Conservation (phyloP, 2,888 invertebrate genomes). For the Lomographa bimaculata region DNA sequence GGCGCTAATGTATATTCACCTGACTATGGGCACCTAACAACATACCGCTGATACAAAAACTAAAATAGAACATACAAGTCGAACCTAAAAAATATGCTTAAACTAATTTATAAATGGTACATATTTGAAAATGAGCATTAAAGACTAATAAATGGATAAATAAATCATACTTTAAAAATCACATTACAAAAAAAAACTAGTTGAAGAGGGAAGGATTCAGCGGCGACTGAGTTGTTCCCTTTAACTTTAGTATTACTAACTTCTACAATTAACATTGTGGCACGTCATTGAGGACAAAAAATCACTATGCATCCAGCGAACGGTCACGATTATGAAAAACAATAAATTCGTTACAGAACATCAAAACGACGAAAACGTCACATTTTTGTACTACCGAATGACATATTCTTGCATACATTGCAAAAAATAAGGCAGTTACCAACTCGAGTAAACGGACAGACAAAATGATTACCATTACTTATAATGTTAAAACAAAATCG, state of each 20-base stretch:
- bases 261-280: constrained; percentile 77
- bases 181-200: constrained; percentile 60
- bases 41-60: constrained; percentile 35
- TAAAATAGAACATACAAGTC: constrained; percentile 55
- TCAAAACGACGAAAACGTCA: constrained; percentile 55
- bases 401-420: constrained; percentile 50
- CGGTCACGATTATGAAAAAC: constrained; percentile 50
- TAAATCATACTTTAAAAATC: constrained; percentile 71
- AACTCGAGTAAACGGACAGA: constrained; percentile 41
- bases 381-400: constrained; percentile 68
- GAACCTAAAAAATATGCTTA: constrained; percentile 70
- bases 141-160: constrained; percentile 75
- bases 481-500: constrained; percentile 42
- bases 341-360: constrained; percentile 72
- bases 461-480: constrained; percentile 42
- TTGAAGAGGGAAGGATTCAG: constrained; percentile 39
- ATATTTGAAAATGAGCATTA: constrained; percentile 80
- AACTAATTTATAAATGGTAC: constrained; percentile 75
- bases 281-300: constrained; percentile 71
- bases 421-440: constrained; percentile 54
- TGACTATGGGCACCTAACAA: constrained; percentile 61
- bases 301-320: constrained; percentile 52
- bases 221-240: constrained; percentile 60
- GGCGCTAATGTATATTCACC: constrained; percentile 51
- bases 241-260: constrained; percentile 56